These are phyloP conservation scores for Pachymerium ferrugineum DNA, from an alignment of 2,888 invertebrate species.

Conservation along the genomic window DNA sequence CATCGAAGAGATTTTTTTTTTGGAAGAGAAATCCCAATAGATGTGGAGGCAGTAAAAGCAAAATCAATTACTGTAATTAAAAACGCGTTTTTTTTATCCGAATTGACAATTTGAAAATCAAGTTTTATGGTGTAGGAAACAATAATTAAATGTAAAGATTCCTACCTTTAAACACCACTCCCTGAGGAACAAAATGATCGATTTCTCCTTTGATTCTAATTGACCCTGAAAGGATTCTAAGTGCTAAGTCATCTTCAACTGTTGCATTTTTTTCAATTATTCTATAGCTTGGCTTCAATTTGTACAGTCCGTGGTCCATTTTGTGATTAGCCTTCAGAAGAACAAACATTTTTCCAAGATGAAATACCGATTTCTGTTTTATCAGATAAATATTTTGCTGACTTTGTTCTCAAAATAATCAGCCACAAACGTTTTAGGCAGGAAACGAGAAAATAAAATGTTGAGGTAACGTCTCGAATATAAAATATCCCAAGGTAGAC, in stretches of 20 bases:
- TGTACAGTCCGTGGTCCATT: constrained; percentile 45
- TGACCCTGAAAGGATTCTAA: constrained; percentile 45
- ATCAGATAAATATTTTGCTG: too few relatives aligned
- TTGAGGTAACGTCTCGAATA: not conserved
- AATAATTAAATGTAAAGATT: not conserved
- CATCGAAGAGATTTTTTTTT: too few relatives aligned
- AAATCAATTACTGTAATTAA: too few relatives aligned
- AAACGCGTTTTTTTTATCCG: too few relatives aligned
- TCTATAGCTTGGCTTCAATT: constrained; percentile 44
- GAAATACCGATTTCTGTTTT: too few relatives aligned
- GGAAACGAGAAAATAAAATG: not conserved
- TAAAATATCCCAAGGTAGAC: not conserved
- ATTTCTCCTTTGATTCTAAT: constrained; percentile 43
- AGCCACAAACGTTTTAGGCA: not conserved
- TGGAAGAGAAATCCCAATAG: too few relatives aligned
- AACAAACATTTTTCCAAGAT: not conserved
- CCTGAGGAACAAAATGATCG: constrained; percentile 38
- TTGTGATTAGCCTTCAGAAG: constrained; percentile 40
- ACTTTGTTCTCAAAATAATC: not conserved
- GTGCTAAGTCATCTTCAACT: constrained; percentile 48
- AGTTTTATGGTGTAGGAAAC: not conserved
- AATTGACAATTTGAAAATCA: not conserved
- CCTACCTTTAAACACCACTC: constrained; percentile 42
- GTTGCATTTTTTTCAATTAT: constrained; percentile 20
- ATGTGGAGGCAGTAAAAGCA: too few relatives aligned